phyloP scores from a whole-genome alignment of 2,888 invertebrate genomes.

The Ryuthela nishihirai region DNA sequence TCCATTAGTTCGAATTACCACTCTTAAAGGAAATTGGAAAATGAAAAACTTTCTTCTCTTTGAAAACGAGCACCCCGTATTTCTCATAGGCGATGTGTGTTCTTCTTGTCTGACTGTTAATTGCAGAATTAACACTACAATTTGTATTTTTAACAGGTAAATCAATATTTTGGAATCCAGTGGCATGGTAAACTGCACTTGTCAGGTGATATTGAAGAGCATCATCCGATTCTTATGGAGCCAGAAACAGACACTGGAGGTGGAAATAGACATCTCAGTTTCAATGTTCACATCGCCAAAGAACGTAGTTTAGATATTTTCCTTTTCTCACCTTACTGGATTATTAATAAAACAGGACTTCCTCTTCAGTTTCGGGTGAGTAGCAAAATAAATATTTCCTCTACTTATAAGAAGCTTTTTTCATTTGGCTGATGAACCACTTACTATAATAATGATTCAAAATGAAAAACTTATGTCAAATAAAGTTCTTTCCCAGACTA shows the following conservation, averaged over 20 bases:
- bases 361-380: slow-evolving; percentile 80
- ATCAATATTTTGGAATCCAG: slow-evolving; percentile 62
- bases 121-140: not conserved
- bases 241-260: slow-evolving; percentile 63
- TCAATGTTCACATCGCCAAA: slow-evolving; percentile 64
- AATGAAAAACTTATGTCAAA: no score
- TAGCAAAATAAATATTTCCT: no score
- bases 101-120: no score
- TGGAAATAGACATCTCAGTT: slow-evolving; percentile 62
- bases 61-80: no score
- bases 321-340: slow-evolving; percentile 85
- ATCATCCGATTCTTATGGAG: slow-evolving; percentile 60
- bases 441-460: no score
- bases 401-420: no score
- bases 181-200: slow-evolving; percentile 70
- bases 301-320: slow-evolving; percentile 61
- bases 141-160: slow-evolving; percentile 50
- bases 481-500: no score
- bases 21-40: no score
- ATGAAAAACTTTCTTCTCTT: no score
- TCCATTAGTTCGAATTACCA: no score
- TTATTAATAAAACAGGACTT: slow-evolving; percentile 91
- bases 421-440: no score
- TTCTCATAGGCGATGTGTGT: no score
- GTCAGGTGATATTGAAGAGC: slow-evolving; percentile 61